A percentile compares a stretch with the other conserved stretches of the same genome.
These are phyloP conservation scores for Acronicta alni DNA, from an alignment of 2,888 invertebrate genomes.

Conservation along the genomic window DNA sequence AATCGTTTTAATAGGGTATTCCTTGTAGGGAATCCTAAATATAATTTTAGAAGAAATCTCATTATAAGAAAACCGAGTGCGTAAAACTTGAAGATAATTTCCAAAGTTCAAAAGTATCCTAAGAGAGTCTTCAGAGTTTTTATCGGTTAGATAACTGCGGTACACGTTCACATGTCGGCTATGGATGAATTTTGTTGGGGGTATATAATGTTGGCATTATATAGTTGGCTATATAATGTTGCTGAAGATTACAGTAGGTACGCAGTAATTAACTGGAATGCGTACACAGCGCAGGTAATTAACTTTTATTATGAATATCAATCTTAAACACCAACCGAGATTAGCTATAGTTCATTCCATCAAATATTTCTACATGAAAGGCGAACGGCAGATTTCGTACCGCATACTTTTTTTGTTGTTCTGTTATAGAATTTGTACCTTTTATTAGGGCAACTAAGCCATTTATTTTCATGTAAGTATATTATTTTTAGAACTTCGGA, in stretches of 20 bases:
- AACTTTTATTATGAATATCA: conserved; percentile 13
- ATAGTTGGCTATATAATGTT: conserved; percentile 3
- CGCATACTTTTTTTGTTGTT: too few relatives aligned
- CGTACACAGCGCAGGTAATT: conserved; percentile 10
- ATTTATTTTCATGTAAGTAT: too few relatives aligned
- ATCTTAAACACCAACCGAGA: background rate
- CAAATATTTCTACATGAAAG: background rate
- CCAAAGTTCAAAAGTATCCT: conserved; percentile 53
- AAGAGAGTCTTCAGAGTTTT: conserved; percentile 45
- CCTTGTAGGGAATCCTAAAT: conserved; percentile 48
- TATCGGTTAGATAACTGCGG: conserved; percentile 44
- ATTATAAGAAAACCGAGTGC: conserved; percentile 56
- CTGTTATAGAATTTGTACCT: too few relatives aligned
- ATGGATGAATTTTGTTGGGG: conserved; percentile 10
- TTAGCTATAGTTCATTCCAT: background rate
- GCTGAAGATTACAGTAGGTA: background rate
- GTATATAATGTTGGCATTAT: too few relatives aligned
- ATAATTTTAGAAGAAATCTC: conserved; percentile 58
- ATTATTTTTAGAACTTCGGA: too few relatives aligned
- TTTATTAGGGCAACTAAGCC: too few relatives aligned
- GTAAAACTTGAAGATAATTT: conserved; percentile 57
- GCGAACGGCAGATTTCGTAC: too few relatives aligned
- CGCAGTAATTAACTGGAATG: conserved; percentile 12
- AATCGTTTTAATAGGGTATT: conserved; percentile 50
- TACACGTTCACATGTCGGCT: conserved; percentile 35